Percentiles rank a stretch among this genome's conserved stretches.
These are phyloP conservation scores for Amitus sp. DNA, from an alignment of 2,888 invertebrate genomes.

Conservation along the genomic window DNA sequence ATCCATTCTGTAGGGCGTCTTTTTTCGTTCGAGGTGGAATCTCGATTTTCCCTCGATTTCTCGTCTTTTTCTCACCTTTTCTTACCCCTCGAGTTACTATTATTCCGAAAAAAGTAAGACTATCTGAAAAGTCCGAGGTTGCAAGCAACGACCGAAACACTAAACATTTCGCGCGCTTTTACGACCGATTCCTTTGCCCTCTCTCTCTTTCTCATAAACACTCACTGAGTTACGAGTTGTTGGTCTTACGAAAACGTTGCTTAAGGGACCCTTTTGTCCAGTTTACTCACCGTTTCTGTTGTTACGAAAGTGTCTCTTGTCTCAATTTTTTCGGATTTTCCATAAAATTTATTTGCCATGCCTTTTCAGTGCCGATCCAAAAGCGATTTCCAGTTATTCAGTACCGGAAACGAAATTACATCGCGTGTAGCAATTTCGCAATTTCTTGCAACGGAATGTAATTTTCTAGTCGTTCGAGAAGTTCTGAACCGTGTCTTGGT, in stretches of 20 bases:
- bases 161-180: constrained; percentile 56
- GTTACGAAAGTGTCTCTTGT: neutral
- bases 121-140: constrained; percentile 49
- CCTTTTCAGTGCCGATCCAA: no score
- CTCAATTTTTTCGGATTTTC: neutral
- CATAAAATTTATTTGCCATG: no score
- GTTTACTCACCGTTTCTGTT: neutral
- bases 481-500: neutral
- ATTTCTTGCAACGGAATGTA: neutral
- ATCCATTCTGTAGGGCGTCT: constrained; percentile 2
- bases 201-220: constrained; percentile 54
- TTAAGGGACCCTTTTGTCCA: constrained; percentile 39
- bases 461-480: neutral
- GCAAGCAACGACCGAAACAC: constrained; percentile 52
- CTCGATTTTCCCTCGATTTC: constrained; percentile 22
- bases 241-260: constrained; percentile 46
- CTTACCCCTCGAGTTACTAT: constrained; percentile 17
- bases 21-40: constrained; percentile 21
- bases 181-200: constrained; percentile 48
- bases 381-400: neutral
- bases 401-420: neutral
- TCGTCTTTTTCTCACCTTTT: constrained; percentile 25
- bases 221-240: constrained; percentile 63
- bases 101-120: constrained; percentile 37
- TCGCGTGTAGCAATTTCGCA: neutral